phyloP scores from a whole-genome alignment of 2,113 vertebrate genomes.

The Prochilodus magdalenae region DNA sequence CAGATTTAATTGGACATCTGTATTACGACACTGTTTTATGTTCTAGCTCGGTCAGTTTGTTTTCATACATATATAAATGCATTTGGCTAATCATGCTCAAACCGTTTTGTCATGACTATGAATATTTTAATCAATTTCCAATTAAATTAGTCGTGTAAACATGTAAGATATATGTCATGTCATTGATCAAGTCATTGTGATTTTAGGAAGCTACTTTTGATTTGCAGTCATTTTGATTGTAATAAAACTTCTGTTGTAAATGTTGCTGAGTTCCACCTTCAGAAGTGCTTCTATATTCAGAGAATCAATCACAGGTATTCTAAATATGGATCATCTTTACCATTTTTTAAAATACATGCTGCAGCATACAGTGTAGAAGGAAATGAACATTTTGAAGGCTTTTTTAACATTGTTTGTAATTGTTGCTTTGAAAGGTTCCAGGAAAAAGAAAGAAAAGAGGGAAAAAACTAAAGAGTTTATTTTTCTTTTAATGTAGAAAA shows the following conservation, averaged over 20 bases:
- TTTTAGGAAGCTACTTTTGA: constrained; percentile 64
- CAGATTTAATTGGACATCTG: background rate
- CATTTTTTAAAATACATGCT: no score
- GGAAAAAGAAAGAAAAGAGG: background rate
- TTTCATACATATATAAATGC: constrained; percentile 51
- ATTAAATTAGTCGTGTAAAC: background rate
- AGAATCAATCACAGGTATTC: background rate
- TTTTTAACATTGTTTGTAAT: no score
- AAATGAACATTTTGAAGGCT: no score
- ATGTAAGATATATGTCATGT: constrained; percentile 21
- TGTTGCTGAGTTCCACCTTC: constrained; percentile 21
- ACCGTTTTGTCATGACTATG: constrained; percentile 4
- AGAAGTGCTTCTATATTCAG: background rate
- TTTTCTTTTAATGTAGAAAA: constrained; percentile 6
- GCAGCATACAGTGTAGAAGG: no score
- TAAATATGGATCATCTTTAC: no score
- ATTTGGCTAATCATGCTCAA: constrained; percentile 29
- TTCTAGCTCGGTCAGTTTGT: background rate
- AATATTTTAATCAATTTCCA: background rate
- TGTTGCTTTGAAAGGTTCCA: no score
- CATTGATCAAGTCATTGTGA: constrained; percentile 37
- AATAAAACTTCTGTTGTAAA: constrained; percentile 69
- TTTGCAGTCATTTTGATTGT: constrained; percentile 62
- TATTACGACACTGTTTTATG: background rate
- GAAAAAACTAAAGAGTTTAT: constrained; percentile 24